Evolutionary conservation across 2,797 vertebrate genomes (phyloP).

Genomic region (Lepus townsendii): DNA sequence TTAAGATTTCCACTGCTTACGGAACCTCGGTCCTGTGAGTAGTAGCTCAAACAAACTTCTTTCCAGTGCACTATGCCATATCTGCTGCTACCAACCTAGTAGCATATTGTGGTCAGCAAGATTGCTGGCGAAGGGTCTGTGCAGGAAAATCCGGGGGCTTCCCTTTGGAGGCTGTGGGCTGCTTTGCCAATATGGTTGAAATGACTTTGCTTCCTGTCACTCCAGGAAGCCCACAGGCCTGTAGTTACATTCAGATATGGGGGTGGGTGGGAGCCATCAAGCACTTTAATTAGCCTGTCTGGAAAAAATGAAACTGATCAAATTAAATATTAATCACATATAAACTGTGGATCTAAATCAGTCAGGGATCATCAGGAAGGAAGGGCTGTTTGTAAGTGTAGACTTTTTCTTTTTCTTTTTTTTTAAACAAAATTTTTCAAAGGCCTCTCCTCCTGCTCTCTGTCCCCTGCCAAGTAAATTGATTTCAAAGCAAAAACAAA

Average conservation of each 20-base stretch:
- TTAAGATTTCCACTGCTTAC: not conserved
- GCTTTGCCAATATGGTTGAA: constrained; percentile 21
- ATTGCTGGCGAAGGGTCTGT: not conserved
- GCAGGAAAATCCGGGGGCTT: not conserved
- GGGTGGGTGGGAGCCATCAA: constrained; percentile 80
- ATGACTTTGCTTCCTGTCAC: constrained; percentile 56
- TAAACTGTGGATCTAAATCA: constrained; percentile 89
- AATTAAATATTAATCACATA: constrained; percentile 90
- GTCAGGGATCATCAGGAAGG: constrained; percentile 80
- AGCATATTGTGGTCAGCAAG: not conserved
- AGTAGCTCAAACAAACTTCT: not conserved
- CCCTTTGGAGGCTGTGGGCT: not conserved
- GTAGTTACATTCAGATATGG: constrained; percentile 77
- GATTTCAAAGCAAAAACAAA: constrained; percentile 87
- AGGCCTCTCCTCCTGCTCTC: constrained; percentile 83
- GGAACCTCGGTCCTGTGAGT: not conserved
- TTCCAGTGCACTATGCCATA: not conserved
- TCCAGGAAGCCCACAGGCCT: constrained; percentile 80
- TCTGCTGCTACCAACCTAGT: not conserved
- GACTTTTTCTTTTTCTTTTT: constrained; percentile 76
- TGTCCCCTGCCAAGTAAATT: constrained; percentile 85
- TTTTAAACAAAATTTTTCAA: constrained; percentile 69
- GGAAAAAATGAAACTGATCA: constrained; percentile 88
- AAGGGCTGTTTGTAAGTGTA: constrained; percentile 81
- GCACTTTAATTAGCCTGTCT: constrained; percentile 89